Conservation (phyloP, 2,797 vertebrate species). For the Myioborus miniatus region DNA sequence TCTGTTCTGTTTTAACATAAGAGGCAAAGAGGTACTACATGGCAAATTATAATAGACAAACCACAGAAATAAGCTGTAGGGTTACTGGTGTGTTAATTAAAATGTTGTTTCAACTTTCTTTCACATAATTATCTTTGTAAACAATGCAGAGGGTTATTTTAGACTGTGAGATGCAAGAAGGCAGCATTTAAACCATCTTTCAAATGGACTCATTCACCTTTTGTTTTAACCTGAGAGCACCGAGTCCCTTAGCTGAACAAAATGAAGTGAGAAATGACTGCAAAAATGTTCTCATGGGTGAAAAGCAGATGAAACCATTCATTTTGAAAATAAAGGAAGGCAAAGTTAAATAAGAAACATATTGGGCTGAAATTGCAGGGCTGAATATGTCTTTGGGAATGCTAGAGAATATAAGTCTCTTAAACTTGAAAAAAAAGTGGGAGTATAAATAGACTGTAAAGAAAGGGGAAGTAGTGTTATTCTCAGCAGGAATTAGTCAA, state of each 20-base stretch:
- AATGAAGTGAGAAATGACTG: background rate
- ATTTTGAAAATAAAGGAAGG: slow-evolving; percentile 7
- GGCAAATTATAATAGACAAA: background rate
- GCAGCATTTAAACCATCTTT: background rate
- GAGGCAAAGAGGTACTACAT: background rate
- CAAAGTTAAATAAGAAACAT: slow-evolving; percentile 7
- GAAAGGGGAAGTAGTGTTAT: slow-evolving; percentile 14
- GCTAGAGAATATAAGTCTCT: background rate
- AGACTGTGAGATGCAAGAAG: background rate
- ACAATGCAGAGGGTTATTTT: background rate
- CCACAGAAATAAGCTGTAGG: background rate
- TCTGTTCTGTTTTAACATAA: background rate
- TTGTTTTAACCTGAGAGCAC: background rate
- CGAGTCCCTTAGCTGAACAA: background rate
- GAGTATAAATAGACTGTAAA: slow-evolving; percentile 34
- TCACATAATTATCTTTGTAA: background rate
- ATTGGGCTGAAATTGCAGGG: slow-evolving; percentile 7
- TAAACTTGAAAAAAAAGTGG: background rate
- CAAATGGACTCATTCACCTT: background rate
- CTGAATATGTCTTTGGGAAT: background rate
- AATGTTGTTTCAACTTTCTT: background rate
- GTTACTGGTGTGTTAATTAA: background rate
- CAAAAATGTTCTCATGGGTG: background rate
- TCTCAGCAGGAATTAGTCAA: slow-evolving; percentile 39
- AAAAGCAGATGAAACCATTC: slow-evolving; percentile 21